Percentiles rank a stretch among this genome's conserved stretches.
phyloP scores from a whole-genome alignment of 2,888 invertebrate genomes.

The Adelognathus sp. region DNA sequence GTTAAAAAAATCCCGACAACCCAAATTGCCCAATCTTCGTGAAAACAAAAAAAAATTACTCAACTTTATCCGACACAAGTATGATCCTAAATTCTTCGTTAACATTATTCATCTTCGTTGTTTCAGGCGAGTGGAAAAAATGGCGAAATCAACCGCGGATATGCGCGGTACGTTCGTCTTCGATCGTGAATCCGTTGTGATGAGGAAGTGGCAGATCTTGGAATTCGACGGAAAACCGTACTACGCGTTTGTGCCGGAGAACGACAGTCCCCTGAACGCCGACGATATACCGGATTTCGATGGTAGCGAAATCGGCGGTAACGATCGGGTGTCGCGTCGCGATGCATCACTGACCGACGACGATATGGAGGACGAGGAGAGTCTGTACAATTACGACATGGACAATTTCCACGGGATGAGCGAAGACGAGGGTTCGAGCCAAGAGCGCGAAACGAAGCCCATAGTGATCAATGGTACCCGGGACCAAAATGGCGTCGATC shows the following conservation, averaged over 20 bases:
- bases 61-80: background rate
- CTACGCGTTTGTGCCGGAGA: constrained; percentile 79
- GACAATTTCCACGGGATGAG: constrained; percentile 16
- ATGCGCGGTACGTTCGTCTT: constrained; percentile 76
- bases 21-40: background rate
- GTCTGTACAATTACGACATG: constrained; percentile 35
- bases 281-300: constrained; percentile 64
- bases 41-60: background rate
- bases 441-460: constrained; percentile 61
- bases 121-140: constrained; percentile 74
- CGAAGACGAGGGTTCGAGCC: constrained; percentile 31
- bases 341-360: constrained; percentile 55
- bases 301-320: constrained; percentile 9
- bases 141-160: constrained; percentile 50
- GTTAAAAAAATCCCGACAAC: background rate
- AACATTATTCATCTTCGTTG: constrained; percentile 66
- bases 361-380: constrained; percentile 58
- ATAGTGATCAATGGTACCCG: constrained; percentile 63
- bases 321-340: constrained; percentile 14
- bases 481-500: constrained; percentile 10
- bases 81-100: constrained; percentile 12
- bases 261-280: constrained; percentile 70
- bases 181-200: constrained; percentile 76
- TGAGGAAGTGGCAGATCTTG: constrained; percentile 80
- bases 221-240: constrained; percentile 79